A percentile compares a stretch with the other conserved stretches of the same genome.
phyloP scores from a whole-genome alignment of 2,113 vertebrate species.

The Ageneiosus marmoratus region DNA sequence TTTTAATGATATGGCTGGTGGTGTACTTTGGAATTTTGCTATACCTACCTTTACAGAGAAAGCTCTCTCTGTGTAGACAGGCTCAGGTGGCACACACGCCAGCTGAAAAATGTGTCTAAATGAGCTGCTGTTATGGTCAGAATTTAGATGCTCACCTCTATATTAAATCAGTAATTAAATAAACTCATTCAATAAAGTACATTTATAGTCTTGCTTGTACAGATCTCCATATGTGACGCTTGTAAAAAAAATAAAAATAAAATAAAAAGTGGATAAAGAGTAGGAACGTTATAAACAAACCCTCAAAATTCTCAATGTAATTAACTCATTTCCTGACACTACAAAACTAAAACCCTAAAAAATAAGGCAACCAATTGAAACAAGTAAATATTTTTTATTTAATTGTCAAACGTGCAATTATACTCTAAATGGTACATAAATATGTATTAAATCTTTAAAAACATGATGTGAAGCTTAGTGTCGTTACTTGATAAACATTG shows the following conservation, averaged over 20 bases:
- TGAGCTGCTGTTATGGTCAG: not conserved
- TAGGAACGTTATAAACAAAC: not conserved
- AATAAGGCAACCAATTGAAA: not conserved
- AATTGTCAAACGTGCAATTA: not conserved
- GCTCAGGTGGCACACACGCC: constrained; percentile 79
- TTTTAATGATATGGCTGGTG: no score
- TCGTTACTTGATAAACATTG: not conserved
- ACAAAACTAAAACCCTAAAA: not conserved
- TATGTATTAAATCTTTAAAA: not conserved
- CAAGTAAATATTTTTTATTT: not conserved
- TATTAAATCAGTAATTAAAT: not conserved
- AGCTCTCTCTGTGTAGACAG: constrained; percentile 86
- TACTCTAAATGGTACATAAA: not conserved
- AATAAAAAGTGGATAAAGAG: constrained; percentile 40
- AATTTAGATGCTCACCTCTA: not conserved
- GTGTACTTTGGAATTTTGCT: constrained; percentile 71
- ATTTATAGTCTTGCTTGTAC: constrained; percentile 60
- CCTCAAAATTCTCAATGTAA: not conserved
- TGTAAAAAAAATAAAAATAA: constrained; percentile 49
- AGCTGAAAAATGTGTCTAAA: not conserved
- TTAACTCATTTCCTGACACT: not conserved
- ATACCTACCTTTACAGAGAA: constrained; percentile 90
- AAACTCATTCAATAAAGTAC: constrained; percentile 60
- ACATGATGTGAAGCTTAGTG: not conserved
- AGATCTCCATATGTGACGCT: constrained; percentile 40